Evolutionary conservation across 1,140 invertebrate genomes (phyloP), one percentile per base, ranked within the genome.

Genomic region (Drosophila orosa): DNA sequence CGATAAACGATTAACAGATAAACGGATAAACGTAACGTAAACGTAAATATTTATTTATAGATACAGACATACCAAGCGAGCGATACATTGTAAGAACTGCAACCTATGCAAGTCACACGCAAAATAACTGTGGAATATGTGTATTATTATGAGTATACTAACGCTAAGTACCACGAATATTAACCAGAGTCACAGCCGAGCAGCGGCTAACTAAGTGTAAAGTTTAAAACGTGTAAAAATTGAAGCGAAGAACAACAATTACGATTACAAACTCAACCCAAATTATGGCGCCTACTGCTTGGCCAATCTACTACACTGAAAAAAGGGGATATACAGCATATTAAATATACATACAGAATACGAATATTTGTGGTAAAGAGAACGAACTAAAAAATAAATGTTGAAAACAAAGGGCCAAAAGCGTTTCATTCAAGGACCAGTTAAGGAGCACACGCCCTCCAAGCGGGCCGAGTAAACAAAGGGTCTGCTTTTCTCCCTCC

Each of bases 351-450:
- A 77, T 77, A 76, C 78, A 83, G 78, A 76, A 89, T 84, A 89
- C 66, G 58, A 84, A 78, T 89, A 89, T 89, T 89, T 89, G 84
- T 89, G 84, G 84, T 87, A 89, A 87, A 89, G 74, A 69, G 52
- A 78, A 87, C 37, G 50, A 82, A 80, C 79, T 76, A 77, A 72
- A 67, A 89, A 89, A 89, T 89, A 89, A 89, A 89, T 89, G 84
- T 89, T 89, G 63, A 89, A 87, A 87, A 87, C 84, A 80, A 78
- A 83, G 60, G 50, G 17, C 55, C 44, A 31, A 27, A 40, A 47
- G 57, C 52, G 31, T 87, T 86, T 76, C 59, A 52, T 65, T 77
- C 29, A 24, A 50, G 31, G 39, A 33, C 57, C 40, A 39, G 50
- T 76, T 48, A 48, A 74, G 40, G 22, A 45, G 66, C 72, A 29